Evolutionary conservation across 2,113 vertebrate genomes (phyloP).

Genomic region (Sitta europaea): DNA sequence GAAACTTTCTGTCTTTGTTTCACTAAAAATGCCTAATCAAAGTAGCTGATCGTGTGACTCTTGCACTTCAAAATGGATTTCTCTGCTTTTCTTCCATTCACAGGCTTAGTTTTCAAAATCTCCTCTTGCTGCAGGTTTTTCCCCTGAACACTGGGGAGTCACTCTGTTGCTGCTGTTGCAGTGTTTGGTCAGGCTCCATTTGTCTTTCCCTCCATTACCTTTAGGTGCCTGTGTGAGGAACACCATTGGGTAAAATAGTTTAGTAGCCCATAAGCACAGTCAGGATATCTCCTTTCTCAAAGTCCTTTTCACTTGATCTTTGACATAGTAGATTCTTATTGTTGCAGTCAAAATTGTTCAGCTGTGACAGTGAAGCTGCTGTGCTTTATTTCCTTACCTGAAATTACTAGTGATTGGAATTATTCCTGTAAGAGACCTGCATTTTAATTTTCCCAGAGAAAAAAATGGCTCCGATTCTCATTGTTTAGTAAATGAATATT

Average conservation of each 20-base stretch:
- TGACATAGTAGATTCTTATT: not conserved
- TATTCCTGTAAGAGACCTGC: not conserved
- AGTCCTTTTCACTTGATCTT: too few relatives aligned
- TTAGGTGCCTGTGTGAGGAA: too few relatives aligned
- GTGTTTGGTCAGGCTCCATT: not conserved
- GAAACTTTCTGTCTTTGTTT: not conserved
- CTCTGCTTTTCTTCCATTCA: not conserved
- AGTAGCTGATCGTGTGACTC: not conserved
- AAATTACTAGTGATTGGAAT: not conserved
- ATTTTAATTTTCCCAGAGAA: not conserved
- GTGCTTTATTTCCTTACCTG: not conserved
- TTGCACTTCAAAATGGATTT: not conserved
- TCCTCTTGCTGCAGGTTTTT: not conserved
- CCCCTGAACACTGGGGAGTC: not conserved
- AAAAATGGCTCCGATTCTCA: not conserved
- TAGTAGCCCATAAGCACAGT: too few relatives aligned
- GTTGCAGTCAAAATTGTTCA: not conserved
- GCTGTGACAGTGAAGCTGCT: not conserved
- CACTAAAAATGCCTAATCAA: not conserved
- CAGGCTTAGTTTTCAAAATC: not conserved
- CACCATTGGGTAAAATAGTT: too few relatives aligned
- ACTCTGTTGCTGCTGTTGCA: not conserved
- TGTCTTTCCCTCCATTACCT: not conserved
- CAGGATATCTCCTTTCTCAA: too few relatives aligned
- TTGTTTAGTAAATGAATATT: not conserved